phyloP scores from a whole-genome alignment of 1,140 invertebrate genomes.

The Drosophila rufa region DNA sequence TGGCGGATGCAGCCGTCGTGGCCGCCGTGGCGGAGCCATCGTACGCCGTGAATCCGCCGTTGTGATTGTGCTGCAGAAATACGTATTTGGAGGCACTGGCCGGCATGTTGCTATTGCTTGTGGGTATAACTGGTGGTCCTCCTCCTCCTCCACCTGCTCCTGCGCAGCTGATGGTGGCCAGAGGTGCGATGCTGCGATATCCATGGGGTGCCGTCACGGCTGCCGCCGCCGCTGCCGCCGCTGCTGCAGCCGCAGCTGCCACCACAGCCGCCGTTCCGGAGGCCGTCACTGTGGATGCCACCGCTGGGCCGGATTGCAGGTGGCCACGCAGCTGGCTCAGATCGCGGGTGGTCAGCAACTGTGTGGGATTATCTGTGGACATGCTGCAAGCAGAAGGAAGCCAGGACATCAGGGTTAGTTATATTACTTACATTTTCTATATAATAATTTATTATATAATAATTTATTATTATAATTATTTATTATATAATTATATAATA shows the following conservation, averaged over 20 bases:
- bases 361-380: constrained; percentile 84
- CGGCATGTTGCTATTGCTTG: constrained; percentile 43
- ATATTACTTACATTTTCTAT: background rate
- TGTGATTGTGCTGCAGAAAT: constrained; percentile 74
- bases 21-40: constrained; percentile 46
- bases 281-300: constrained; percentile 25
- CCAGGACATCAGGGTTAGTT: background rate
- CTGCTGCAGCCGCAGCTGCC: constrained; percentile 23
- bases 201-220: constrained; percentile 32
- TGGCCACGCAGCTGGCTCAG: constrained; percentile 72
- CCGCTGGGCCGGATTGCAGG: constrained; percentile 38
- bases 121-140: constrained; percentile 17
- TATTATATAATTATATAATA: background rate
- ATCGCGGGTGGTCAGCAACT: constrained; percentile 75
- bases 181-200: constrained; percentile 37
- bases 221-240: constrained; percentile 9
- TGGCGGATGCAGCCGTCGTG: constrained; percentile 8
- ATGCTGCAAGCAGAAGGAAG: constrained; percentile 59
- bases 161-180: constrained; percentile 25
- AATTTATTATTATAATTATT: too few species aligned
- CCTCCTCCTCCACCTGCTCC: constrained; percentile 6
- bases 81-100: constrained; percentile 77
- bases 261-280: constrained; percentile 17
- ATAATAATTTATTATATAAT: too few species aligned
- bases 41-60: constrained; percentile 65